Conservation (phyloP, 2,888 invertebrate genomes). For the Drosophila limbata region DNA sequence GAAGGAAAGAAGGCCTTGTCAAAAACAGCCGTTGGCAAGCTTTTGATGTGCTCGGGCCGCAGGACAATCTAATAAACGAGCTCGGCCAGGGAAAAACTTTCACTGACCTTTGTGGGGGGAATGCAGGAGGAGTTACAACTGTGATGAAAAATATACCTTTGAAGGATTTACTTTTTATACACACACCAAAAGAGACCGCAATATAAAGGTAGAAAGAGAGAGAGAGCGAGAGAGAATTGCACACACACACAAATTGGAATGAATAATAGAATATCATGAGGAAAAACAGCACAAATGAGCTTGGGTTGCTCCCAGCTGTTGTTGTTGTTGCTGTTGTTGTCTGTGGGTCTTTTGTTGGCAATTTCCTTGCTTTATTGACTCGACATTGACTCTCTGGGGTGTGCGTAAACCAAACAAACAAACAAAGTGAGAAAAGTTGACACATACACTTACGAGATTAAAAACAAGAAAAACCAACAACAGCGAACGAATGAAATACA, state of each 20-base stretch:
- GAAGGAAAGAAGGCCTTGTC: constrained; percentile 46
- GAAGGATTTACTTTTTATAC: constrained; percentile 51
- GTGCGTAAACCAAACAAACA: constrained; percentile 67
- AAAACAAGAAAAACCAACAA: constrained; percentile 51
- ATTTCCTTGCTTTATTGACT: constrained; percentile 65
- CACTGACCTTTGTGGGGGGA: constrained; percentile 61
- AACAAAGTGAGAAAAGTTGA: constrained; percentile 70
- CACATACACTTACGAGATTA: constrained; percentile 80
- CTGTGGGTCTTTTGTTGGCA: constrained; percentile 58
- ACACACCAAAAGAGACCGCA: background rate
- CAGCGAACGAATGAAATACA: background rate
- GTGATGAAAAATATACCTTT: constrained; percentile 75
- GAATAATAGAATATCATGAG: constrained; percentile 76
- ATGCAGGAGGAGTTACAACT: constrained; percentile 11
- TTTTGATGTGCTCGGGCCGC: constrained; percentile 68
- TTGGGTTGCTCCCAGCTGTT: constrained; percentile 37
- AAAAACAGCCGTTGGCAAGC: constrained; percentile 74
- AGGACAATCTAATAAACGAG: constrained; percentile 76
- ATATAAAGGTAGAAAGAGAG: background rate
- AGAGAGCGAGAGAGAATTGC: constrained; percentile 3
- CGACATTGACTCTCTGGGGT: constrained; percentile 69
- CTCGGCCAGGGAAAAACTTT: constrained; percentile 61
- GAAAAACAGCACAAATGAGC: constrained; percentile 74
- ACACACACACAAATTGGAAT: constrained; percentile 64
- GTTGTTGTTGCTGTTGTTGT: constrained; percentile 45